Evolutionary conservation across 2,888 invertebrate genomes (phyloP).

Genomic region (Gryllus longicercus): DNA sequence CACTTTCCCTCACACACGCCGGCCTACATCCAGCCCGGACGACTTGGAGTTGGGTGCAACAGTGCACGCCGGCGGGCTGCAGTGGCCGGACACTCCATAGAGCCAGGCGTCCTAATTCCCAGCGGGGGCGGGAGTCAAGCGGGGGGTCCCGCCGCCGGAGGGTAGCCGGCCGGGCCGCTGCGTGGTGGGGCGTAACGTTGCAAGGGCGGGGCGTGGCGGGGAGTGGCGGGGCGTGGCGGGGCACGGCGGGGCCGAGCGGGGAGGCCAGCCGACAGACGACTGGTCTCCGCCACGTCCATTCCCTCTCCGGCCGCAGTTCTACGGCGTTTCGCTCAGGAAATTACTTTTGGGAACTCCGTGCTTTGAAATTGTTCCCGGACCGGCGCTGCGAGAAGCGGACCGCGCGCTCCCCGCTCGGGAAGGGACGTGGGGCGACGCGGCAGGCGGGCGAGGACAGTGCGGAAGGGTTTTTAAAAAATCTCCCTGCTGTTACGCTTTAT

Average conservation of each 20-base stretch:
- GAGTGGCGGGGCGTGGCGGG: neutral
- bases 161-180: too few species aligned
- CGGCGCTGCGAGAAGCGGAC: neutral
- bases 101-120: too few species aligned
- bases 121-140: too few species aligned
- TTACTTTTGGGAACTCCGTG: constrained; percentile 31
- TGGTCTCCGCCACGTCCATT: neutral
- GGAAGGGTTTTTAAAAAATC: neutral
- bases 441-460: too few species aligned
- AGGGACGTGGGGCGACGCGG: neutral
- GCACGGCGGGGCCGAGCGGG: neutral
- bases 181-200: neutral
- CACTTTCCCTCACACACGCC: too few species aligned
- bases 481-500: neutral
- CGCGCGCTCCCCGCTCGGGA: neutral
- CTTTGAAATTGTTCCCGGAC: constrained; percentile 27
- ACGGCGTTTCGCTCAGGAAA: constrained; percentile 31
- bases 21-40: too few species aligned
- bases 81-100: too few species aligned
- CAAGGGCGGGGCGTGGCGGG: neutral
- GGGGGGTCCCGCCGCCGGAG: too few species aligned
- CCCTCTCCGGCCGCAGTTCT: constrained; percentile 6
- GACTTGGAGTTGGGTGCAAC: too few species aligned
- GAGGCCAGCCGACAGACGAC: neutral
- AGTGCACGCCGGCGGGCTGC: too few species aligned